Evolutionary conservation across 1,140 invertebrate species (phyloP).

Genomic region (Nasonia vitripennis): DNA sequence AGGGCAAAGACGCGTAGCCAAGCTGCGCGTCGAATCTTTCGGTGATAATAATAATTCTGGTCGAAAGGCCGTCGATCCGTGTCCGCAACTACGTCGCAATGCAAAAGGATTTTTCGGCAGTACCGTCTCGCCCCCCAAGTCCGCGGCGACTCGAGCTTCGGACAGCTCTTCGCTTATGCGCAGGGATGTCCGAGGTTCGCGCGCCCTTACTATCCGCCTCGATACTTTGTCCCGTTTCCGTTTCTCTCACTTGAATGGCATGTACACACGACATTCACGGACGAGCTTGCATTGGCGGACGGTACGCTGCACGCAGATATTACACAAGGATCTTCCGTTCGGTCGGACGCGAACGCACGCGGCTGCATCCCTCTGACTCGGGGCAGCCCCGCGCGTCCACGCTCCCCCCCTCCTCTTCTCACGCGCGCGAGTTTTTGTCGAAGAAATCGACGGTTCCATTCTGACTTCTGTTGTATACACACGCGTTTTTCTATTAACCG

Average conservation of each 20-base stretch:
- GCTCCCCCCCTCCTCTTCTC: neutral
- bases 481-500: slow-evolving; percentile 35
- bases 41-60: neutral
- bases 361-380: neutral
- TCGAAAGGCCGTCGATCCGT: slow-evolving; percentile 64
- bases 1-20: slow-evolving; percentile 53
- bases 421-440: slow-evolving; percentile 41
- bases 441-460: neutral
- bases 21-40: neutral
- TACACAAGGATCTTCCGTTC: neutral
- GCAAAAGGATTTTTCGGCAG: slow-evolving; percentile 60
- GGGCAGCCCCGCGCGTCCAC: neutral
- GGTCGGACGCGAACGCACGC: neutral
- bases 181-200: neutral
- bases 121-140: slow-evolving; percentile 58
- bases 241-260: neutral
- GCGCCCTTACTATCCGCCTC: neutral
- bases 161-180: slow-evolving; percentile 50
- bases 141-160: slow-evolving; percentile 56
- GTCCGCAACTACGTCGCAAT: slow-evolving; percentile 68
- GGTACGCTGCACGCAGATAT: neutral
- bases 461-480: slow-evolving; percentile 10
- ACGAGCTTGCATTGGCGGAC: slow-evolving; percentile 16
- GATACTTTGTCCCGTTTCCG: slow-evolving; percentile 28
- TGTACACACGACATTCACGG: neutral